Evolutionary conservation across 2,797 vertebrate genomes (phyloP), one percentile per base, ranked within the genome.

Genomic region (Cyprinodon diabolis): DNA sequence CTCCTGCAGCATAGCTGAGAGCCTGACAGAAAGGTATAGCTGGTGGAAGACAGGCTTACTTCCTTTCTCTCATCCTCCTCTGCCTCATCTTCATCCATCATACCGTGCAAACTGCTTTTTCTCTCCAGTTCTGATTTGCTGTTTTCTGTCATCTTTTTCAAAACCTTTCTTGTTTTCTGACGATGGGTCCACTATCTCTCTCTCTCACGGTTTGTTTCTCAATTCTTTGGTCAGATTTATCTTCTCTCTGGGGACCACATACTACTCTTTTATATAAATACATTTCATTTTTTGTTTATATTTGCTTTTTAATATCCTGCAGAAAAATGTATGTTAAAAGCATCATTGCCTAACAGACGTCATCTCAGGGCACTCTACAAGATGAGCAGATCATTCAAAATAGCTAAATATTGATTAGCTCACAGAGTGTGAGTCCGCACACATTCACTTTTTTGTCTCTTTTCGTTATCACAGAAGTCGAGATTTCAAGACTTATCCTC

Each of bases 21-120:
- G 78, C 86, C 85, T 90, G 89, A 92, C 81, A 85, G 91, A 83
- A 80, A 72, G 82, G 76, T 83, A 12, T 63, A 83, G 85, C 78
- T 76, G 76, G 80, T 87, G 86, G 84, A 87, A 87, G 90, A 89
- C 72, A 48, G 43, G 63, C 79, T 82, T 81, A 84, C 85, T 83
- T 81, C 79, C 78, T 69, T 76, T 72, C 71, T 79, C 74, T 77
- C 48, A 71, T 87, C 66, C 71, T 85, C 77, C 69, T 73, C 56
- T 58, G 72, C 76, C 76, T 82, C 83, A 77, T 68, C 84, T 90
- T 87, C 88, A 93, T 93, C 90, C 86, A 90, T 94, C 93, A 93
- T 82, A 77, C 77, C 86, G 65, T 84, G 74, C 74, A 67, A 68
- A 48, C 48, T 21, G 2, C 62, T 73, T 79, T 81, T 73, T 75